These are phyloP conservation scores for Emydocephalus ijimae DNA, from an alignment of 2,113 vertebrate genomes.

Conservation along the genomic window DNA sequence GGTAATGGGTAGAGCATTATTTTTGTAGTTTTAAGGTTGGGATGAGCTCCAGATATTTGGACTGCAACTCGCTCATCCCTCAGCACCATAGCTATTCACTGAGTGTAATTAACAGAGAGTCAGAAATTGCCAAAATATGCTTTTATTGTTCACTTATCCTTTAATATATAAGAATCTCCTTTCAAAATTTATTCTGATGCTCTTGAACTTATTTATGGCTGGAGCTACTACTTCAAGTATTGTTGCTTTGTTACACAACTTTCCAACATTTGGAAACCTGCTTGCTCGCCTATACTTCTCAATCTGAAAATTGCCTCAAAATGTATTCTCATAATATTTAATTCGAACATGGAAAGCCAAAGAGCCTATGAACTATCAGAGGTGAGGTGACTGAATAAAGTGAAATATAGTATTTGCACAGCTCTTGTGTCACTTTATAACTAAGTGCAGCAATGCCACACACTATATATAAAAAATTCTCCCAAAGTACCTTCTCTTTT, in stretches of 20 bases:
- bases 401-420: neutral
- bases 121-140: neutral
- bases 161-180: neutral
- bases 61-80: neutral
- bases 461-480: neutral
- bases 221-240: neutral
- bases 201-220: neutral
- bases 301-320: neutral
- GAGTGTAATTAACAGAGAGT: neutral
- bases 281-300: neutral
- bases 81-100: neutral
- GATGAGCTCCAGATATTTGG: neutral
- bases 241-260: neutral
- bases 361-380: neutral
- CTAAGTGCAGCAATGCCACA: neutral
- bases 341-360: neutral
- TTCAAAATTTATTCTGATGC: neutral
- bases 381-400: neutral
- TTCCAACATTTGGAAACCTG: neutral
- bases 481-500: neutral
- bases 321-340: neutral
- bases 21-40: neutral
- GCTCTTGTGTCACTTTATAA: neutral
- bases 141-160: neutral
- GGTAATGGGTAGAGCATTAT: neutral